A percentile compares a stretch with the other conserved stretches of the same genome.
phyloP scores from a whole-genome alignment of 2,888 invertebrate genomes.

The Tridacna gigas region DNA sequence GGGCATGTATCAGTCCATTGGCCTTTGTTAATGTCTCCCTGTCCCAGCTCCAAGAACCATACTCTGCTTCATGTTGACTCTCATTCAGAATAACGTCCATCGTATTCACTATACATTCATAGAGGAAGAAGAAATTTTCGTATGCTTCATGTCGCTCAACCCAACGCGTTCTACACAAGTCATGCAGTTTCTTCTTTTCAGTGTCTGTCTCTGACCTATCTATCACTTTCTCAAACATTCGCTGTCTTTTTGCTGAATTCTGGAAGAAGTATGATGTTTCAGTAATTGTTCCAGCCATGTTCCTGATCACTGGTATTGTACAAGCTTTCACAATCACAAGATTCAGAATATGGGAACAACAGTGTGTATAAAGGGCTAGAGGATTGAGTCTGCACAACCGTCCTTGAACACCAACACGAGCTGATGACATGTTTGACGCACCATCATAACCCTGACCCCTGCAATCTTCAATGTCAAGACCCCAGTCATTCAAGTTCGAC shows the following conservation, averaged over 20 bases:
- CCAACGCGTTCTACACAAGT: constrained; percentile 12
- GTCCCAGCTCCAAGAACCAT: background rate
- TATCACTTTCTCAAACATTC: constrained; percentile 20
- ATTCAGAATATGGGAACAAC: constrained; percentile 1
- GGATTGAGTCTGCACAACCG: constrained; percentile 21
- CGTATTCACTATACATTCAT: constrained; percentile 3
- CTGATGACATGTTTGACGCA: too few relatives aligned
- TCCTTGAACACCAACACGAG: too few relatives aligned
- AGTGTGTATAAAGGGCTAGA: constrained; percentile 17
- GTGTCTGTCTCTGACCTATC: background rate
- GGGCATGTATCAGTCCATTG: constrained; percentile 15
- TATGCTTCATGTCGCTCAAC: constrained; percentile 9
- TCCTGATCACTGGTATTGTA: constrained; percentile 23
- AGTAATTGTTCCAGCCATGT: constrained; percentile 24
- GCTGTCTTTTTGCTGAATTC: constrained; percentile 8
- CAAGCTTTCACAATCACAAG: constrained; percentile 27
- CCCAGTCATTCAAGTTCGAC: too few relatives aligned
- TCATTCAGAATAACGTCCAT: background rate
- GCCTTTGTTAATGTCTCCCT: constrained; percentile 7
- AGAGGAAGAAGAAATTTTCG: constrained; percentile 10
- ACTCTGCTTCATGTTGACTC: background rate
- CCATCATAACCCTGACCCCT: constrained; percentile 25
- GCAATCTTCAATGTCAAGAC: too few relatives aligned
- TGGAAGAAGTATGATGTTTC: constrained; percentile 20
- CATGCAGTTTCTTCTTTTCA: constrained; percentile 7